Evolutionary conservation across 2,113 vertebrate genomes (phyloP), one percentile per base, ranked within the genome.

Genomic region (Tetrao urogallus): DNA sequence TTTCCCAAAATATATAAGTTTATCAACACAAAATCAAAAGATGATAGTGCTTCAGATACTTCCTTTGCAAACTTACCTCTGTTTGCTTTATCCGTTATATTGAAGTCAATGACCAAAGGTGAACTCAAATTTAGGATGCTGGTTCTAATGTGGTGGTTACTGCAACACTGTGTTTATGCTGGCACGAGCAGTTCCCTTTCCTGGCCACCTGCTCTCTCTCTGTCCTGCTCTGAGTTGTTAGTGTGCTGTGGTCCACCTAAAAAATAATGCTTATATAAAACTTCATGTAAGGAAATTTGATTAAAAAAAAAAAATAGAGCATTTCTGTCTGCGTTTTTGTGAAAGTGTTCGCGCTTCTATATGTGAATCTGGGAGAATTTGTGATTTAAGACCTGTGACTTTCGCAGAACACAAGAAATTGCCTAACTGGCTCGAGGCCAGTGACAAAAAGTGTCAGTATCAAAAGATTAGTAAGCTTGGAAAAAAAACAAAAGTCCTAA

Each of bases 121-220:
- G 57, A 97, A 82, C 89, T 70, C 57, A 32, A 30, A 89, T 36
- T 15, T 75, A 64, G 80, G 50, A 78, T 80, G 71, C 22, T 0
- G 0, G 40, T 83, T 86, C 43, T 67, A 61, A 28, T 52, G 69
- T 42, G 8, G 67, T 19, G 63, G 13, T 63, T 84, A 58, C 66
- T 82, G 58, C 81, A 76, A 82, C 20, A 5, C 81, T 34, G 38
- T 93, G 78, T 89, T 95, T 89, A 8, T 88, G 79, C 91, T 93
- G 89, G 89, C 82, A 64, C 22, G 48, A 89, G 56, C 72, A 86
- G 47, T 73, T 91, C 79, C 38, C 32, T 83, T 95, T 95, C 94
- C 90, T 80, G 88, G 48, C 82, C 90, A 91, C 86, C 90, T 96
- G 86, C 60, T 95, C 42, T 27, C 25, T 92, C 45, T 19, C 30